Percentiles rank a stretch among this genome's conserved stretches.
Conservation (phyloP, 1,140 invertebrate species). For the Drosophila cardini region DNA sequence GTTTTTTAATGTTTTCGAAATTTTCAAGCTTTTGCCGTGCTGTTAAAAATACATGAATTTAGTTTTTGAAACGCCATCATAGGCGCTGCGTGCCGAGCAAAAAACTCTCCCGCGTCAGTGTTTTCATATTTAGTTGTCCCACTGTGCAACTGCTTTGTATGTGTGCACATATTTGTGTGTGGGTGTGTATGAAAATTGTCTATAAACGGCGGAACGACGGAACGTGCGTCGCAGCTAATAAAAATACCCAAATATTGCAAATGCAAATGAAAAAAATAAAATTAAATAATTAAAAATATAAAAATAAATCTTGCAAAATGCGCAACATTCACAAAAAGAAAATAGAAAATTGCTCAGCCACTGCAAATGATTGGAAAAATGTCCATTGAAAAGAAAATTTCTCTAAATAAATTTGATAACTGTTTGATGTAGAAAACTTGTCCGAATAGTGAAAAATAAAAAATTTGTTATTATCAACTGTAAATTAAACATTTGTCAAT, state of each 20-base stretch:
- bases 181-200: conserved; percentile 39
- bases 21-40: conserved; percentile 67
- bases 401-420: not conserved
- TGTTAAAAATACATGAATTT: conserved; percentile 81
- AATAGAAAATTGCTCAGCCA: conserved; percentile 22
- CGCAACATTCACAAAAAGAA: conserved; percentile 33
- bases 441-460: not conserved
- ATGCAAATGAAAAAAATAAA: conserved; percentile 25
- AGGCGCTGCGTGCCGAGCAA: conserved; percentile 67
- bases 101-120: conserved; percentile 22
- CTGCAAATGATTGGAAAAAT: conserved; percentile 2
- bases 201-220: conserved; percentile 39
- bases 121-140: conserved; percentile 26
- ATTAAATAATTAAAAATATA: conserved; percentile 21
- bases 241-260: conserved; percentile 36
- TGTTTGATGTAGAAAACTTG: not conserved
- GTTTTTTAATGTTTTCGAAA: conserved; percentile 42
- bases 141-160: conserved; percentile 39
- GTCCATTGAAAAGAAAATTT: not conserved
- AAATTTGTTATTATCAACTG: not conserved
- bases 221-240: conserved; percentile 49
- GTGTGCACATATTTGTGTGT: conserved; percentile 23
- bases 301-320: conserved; percentile 49
- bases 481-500: not conserved
- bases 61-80: conserved; percentile 82